These are phyloP conservation scores for Pseudolycoriella hygida DNA, from an alignment of 2,888 invertebrate species.

Conservation along the genomic window DNA sequence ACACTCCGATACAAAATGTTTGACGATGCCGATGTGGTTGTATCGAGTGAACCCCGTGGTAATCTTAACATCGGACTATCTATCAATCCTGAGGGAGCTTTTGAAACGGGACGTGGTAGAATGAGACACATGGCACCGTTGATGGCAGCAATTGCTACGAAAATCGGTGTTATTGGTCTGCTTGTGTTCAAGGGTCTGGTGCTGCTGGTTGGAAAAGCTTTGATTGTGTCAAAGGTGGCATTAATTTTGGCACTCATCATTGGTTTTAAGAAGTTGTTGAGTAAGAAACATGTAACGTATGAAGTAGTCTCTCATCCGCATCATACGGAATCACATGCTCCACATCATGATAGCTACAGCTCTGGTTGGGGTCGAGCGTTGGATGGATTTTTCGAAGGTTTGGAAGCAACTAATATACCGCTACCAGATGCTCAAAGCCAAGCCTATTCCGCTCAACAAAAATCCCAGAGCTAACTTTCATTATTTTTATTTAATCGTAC, in stretches of 20 bases:
- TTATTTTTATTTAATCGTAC: too few relatives aligned
- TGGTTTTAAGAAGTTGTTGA: conserved; percentile 65
- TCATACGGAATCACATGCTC: conserved; percentile 36
- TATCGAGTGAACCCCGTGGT: conserved; percentile 48
- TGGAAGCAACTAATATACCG: conserved; percentile 14
- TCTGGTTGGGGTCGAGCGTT: conserved; percentile 43
- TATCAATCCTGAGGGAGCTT: conserved; percentile 38
- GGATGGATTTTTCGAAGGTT: conserved; percentile 27
- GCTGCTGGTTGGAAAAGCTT: conserved; percentile 67
- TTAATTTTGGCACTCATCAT: conserved; percentile 62
- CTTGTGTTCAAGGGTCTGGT: conserved; percentile 65
- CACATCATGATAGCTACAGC: conserved; percentile 35
- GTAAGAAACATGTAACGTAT: conserved; percentile 49
- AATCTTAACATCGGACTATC: conserved; percentile 44
- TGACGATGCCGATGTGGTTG: conserved; percentile 60
- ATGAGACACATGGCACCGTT: conserved; percentile 57
- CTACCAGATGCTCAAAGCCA: background rate
- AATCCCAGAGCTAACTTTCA: too few relatives aligned
- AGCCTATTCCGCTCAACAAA: conserved; percentile 2
- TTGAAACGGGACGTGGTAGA: conserved; percentile 49
- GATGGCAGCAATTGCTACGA: conserved; percentile 58
- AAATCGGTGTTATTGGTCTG: conserved; percentile 63
- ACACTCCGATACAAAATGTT: conserved; percentile 60
- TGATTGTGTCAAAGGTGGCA: conserved; percentile 70
- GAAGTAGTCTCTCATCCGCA: conserved; percentile 58